Base-by-base conservation (phyloP, 2,797 vertebrate genomes). In the Hylomyscus alleni region DNA sequence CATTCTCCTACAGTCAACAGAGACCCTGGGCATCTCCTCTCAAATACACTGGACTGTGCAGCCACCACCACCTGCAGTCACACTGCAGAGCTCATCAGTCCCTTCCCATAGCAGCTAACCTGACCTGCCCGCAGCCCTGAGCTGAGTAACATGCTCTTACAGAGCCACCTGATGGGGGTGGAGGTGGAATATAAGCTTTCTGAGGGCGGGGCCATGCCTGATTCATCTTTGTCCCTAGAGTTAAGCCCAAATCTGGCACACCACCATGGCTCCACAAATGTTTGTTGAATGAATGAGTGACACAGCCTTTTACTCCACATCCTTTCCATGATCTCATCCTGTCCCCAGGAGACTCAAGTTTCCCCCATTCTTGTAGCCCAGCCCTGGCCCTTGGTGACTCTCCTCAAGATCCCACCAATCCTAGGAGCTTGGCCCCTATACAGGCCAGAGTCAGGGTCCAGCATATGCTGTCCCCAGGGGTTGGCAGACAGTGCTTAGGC, bases 221-320 rank as follows among this genome's bases (percentile, higher is more conserved):
- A 86, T 62, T 95, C 77, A 88, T 88, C 88, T 69, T 24, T 93
- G 93, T 80, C 73, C 29, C 34, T 34, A 83, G 81, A 95, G 90
- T 56, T 73, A 67, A 96, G 84, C 67, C 72, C 31, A 56, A 52
- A 47, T 92, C 78, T 95, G 91, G 95, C 85, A 2, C 56, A 31
- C 2, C 15, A 44, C 13, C 22, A 44, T 86, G 56, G 81, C 86
- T 93, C 78, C 22, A 1, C 24, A 54, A 93, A n/a, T 82, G 50
- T 58, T 95, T 93, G 91, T 80, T 95, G 96, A 96, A 77, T 95
- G 96, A 97, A 93, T 91, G 94, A 95, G 29, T 60, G 95, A 97
- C 65, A 89, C 62, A 67, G 85, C 40, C 60, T 75, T 31, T 76
- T 94, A 89, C 78, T 96, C 77, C 20, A 50, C 24, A 65, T 94